Evolutionary conservation across 2,113 vertebrate species (phyloP).

Genomic region (Physeter macrocephalus): DNA sequence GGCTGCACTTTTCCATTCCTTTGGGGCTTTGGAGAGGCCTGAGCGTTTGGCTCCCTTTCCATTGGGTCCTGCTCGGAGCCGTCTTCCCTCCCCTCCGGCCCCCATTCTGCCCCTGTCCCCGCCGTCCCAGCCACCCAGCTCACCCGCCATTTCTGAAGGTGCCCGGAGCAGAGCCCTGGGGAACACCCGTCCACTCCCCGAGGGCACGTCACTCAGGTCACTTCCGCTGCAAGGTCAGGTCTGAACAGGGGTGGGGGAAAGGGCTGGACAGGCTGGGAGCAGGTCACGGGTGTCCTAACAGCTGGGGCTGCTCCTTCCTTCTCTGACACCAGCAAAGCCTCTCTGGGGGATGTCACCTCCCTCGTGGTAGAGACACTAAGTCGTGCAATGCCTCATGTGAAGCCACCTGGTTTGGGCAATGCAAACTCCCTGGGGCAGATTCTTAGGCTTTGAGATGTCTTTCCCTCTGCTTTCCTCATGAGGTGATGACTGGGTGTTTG

Average conservation of each 20-base stretch:
- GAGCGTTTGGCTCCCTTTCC: neutral
- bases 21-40: neutral
- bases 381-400: neutral
- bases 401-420: too few relatives aligned
- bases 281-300: fast-evolving
- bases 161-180: too few relatives aligned
- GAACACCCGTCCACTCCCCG: fast-evolving
- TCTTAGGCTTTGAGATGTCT: too few relatives aligned
- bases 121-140: fast-evolving
- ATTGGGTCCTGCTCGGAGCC: neutral
- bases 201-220: fast-evolving
- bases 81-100: fast-evolving
- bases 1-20: neutral
- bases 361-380: neutral
- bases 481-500: neutral
- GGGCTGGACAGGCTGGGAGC: too few relatives aligned
- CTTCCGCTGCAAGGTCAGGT: neutral
- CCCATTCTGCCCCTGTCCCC: neutral
- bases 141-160: too few relatives aligned
- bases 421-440: neutral
- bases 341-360: neutral
- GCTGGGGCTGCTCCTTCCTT: neutral
- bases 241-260: neutral
- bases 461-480: neutral
- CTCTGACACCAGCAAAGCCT: neutral